Evolutionary conservation across 2,113 vertebrate species (phyloP).

Genomic region (Chlorocebus sabaeus): DNA sequence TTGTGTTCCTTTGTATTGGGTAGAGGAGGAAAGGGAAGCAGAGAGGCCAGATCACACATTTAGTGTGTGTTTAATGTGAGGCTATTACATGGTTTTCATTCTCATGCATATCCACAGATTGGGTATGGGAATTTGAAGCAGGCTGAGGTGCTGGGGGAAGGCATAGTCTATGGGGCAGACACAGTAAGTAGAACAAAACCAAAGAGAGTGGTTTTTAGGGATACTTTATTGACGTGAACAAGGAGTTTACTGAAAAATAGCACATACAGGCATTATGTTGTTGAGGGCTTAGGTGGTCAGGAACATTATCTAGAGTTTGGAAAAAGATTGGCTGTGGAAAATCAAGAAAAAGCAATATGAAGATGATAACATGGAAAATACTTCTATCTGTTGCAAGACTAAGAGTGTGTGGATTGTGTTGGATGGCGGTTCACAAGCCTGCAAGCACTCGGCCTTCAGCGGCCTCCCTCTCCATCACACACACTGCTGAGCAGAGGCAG

Average conservation of each 20-base stretch:
- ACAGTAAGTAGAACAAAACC: not conserved
- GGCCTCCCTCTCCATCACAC: not conserved
- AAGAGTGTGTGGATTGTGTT: not conserved
- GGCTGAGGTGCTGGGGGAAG: not conserved
- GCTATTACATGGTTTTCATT: not conserved
- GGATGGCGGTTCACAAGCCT: not conserved
- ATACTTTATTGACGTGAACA: slow-evolving; percentile 62
- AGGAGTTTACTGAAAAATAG: slow-evolving; percentile 21
- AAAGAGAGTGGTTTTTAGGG: not conserved
- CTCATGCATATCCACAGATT: not conserved
- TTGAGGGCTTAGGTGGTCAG: not conserved
- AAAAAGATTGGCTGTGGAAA: slow-evolving; percentile 10
- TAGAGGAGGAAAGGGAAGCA: not conserved
- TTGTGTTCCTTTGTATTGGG: not conserved
- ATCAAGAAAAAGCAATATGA: not conserved
- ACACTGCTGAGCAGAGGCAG: not conserved
- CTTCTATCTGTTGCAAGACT: not conserved
- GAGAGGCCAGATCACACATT: not conserved
- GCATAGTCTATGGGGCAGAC: not conserved
- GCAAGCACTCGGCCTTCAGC: not conserved
- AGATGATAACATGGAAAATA: not conserved
- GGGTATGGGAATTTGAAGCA: not conserved
- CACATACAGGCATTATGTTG: not conserved
- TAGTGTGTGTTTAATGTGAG: not conserved
- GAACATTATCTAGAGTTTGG: not conserved